These are phyloP conservation scores for Bathynomus jamesi DNA, from an alignment of 1,140 invertebrate genomes.

Conservation along the genomic window DNA sequence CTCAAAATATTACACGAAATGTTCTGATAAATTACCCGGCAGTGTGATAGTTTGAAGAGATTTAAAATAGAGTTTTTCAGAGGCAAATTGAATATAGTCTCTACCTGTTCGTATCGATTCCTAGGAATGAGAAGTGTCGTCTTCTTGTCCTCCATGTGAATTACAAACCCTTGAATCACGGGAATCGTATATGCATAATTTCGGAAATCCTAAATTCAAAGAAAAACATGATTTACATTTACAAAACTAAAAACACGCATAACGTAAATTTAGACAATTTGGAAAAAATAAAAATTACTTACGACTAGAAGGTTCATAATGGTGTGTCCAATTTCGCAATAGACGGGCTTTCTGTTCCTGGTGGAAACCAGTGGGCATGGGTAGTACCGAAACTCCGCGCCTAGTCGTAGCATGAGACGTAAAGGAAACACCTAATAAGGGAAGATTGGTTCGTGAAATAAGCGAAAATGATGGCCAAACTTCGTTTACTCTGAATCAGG, in stretches of 20 bases:
- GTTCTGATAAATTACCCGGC: no score
- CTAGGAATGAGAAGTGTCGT: constrained; percentile 69
- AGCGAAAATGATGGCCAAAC: no score
- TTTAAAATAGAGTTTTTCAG: no score
- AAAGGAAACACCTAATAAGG: constrained; percentile 59
- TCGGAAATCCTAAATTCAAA: constrained; percentile 60
- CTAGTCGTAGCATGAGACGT: constrained; percentile 65
- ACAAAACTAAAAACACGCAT: neutral
- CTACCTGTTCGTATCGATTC: constrained; percentile 70
- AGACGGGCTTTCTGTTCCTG: constrained; percentile 67
- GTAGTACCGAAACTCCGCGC: constrained; percentile 80
- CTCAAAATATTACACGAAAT: no score
- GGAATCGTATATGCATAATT: constrained; percentile 78
- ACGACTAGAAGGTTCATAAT: constrained; percentile 78
- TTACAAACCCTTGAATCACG: constrained; percentile 63
- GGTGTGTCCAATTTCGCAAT: constrained; percentile 80
- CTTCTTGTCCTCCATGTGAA: constrained; percentile 76
- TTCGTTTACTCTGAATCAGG: no score
- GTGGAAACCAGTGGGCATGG: constrained; percentile 77
- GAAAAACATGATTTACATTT: constrained; percentile 4
- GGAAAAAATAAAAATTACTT: constrained; percentile 39
- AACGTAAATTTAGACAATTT: neutral
- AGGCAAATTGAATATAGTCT: neutral
- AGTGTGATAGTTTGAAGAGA: no score
- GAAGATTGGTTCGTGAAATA: no score